Evolutionary conservation across 2,888 invertebrate species (phyloP).

Genomic region (Harmothoe impar): DNA sequence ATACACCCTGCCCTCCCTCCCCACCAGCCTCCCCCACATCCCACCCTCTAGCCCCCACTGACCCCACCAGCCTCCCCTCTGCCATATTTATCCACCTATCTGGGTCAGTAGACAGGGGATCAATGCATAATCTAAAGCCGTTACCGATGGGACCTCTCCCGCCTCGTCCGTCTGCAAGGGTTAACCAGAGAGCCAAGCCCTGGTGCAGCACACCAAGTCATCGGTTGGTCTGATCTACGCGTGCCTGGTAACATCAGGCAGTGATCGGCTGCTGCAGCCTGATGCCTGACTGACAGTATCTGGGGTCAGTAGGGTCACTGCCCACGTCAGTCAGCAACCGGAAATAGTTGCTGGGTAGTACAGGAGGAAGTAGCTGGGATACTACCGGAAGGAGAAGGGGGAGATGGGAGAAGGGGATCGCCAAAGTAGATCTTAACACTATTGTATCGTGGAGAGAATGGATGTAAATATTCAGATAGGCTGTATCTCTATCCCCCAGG

Average conservation of each 20-base stretch:
- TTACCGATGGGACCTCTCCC: background rate
- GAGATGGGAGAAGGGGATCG: too few species aligned
- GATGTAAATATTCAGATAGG: too few species aligned
- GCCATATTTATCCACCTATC: background rate
- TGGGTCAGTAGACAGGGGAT: conserved; percentile 5
- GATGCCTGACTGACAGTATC: background rate
- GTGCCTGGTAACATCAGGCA: background rate
- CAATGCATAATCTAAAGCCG: background rate
- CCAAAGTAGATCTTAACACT: too few species aligned
- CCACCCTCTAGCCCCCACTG: too few species aligned
- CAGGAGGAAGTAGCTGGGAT: too few species aligned
- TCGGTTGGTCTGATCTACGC: background rate
- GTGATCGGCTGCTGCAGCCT: conserved; percentile 24
- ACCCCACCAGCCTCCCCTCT: too few species aligned
- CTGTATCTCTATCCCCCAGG: too few species aligned
- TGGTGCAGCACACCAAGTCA: background rate
- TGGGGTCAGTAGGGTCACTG: background rate
- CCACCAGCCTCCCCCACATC: too few species aligned
- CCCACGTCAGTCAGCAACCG: background rate
- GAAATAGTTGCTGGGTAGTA: background rate
- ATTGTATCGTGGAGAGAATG: too few species aligned
- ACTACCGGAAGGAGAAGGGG: too few species aligned
- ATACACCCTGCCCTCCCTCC: too few species aligned
- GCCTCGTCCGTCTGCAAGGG: too few species aligned
- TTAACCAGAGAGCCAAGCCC: background rate